Base-by-base conservation (phyloP, 2,113 vertebrate species). In the Pristiophorus japonicus region DNA sequence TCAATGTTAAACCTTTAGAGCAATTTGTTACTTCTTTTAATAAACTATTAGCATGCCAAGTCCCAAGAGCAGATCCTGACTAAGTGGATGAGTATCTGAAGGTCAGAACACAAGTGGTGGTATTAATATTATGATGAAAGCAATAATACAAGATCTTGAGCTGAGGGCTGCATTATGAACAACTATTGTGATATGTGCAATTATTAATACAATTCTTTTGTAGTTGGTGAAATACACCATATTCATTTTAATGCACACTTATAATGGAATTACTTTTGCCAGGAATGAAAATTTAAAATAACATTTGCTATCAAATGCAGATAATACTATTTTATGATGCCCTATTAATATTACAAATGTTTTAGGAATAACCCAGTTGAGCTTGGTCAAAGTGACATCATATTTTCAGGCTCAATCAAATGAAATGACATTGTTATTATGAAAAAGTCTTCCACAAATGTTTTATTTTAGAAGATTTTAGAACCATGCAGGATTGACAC, bases 391-490 rank as follows among this genome's bases (percentile, higher is more conserved):
- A 34, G 34, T 63, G 62, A 63, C 30, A 62, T 91, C n/a, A 62
- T 38, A 38, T 38, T 81, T 22, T 47, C 24, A 73, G 22, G 8
- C 22, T 47, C 24, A 67, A 51, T 16, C n/a, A 94, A 51, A 20
- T n/a, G 42, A 92, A 65, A 42, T 38, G 18, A 22, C 4, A 22
- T 38, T 10, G 14, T 34, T 22, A 24, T 94, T 70, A 27, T 34
- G 65, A 73, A 94, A 94, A 38, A 20, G 27, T 27, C 66, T 94
- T 67, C 24, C 5, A 27, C 93, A 94, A 73, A 51, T 12, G 18
- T 14, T 14, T 47, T 73, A 51, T 94, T 94, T 90, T 59, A n/a
- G 87, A n/a, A 59, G 87, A 91, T 34, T 91, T 91, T n/a, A 62
- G 55, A 30, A 34, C 30, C 30, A 62, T 91, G 27, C 14, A 91